Conservation (phyloP, 2,113 vertebrate genomes). For the Agapornis roseicollis region DNA sequence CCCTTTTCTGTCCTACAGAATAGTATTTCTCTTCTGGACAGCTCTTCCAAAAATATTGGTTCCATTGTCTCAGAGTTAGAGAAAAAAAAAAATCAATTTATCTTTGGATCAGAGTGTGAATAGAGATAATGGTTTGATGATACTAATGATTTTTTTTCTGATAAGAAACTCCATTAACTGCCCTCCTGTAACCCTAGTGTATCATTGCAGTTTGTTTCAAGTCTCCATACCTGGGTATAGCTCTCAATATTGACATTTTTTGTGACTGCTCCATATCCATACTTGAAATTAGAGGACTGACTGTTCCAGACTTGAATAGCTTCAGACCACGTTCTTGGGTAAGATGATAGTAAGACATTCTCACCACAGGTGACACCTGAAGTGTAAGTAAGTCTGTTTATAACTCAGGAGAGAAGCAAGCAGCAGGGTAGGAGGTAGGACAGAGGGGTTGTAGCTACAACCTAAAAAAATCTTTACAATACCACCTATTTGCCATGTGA, state of each 20-base stretch:
- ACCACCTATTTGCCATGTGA: background rate
- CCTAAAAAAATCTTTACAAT: background rate
- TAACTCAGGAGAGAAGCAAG: background rate
- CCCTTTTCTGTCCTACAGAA: background rate
- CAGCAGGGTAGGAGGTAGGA: background rate
- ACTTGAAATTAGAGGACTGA: conserved; percentile 29
- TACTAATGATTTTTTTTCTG: background rate
- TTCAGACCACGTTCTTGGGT: conserved; percentile 29
- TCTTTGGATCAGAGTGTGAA: background rate
- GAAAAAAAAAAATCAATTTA: background rate
- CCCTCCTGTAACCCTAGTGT: background rate
- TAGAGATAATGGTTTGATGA: background rate
- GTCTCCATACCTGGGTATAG: conserved; percentile 48
- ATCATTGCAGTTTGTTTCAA: background rate
- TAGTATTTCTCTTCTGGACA: background rate
- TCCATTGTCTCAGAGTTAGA: background rate
- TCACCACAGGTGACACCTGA: conserved; percentile 37
- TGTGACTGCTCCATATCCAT: background rate
- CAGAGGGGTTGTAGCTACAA: background rate
- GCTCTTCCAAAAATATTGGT: background rate
- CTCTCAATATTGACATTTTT: background rate
- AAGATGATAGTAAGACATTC: background rate
- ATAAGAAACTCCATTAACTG: background rate
- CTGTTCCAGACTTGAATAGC: conserved; percentile 15
- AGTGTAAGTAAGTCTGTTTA: background rate